Evolutionary conservation across 2,797 vertebrate species (phyloP), one percentile per base, ranked within the genome.

Genomic region (Pelochelys cantorii): DNA sequence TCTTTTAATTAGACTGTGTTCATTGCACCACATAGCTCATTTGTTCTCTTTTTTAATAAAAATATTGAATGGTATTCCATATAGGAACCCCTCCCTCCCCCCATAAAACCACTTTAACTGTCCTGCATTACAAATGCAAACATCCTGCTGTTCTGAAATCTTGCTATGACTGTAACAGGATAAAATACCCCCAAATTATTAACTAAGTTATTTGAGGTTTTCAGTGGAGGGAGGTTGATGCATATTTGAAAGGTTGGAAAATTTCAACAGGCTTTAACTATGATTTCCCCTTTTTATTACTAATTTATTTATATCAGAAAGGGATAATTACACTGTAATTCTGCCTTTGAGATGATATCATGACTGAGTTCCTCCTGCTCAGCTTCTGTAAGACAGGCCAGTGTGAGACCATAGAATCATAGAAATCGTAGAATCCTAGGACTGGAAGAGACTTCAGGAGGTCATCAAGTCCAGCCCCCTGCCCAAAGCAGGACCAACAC

Each of bases 1-100:
- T 54, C 25, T 95, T 97, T 97, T 95, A 95, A 93, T 96, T 84
- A 90, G 90, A 71, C 56, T 60, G 60, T 86, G 37, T 55, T 93
- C 34, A 57, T 79, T 89, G 20, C 29, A 59, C 11, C 3, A 10
- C 79, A 60, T 48, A 85, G 80, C 23, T 93, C 60, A 74, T 85
- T 90, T 11, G 4, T 54, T 83, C 82, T 31, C 85, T 94, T 84
- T 86, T 79, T 95, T 83, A 86, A 77, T 83, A 81, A 68, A 93
- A 15, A n/a, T 27, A 37, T 52, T 80, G 42, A 80, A 31, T 2
- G 1, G 17, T 48, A 71, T 90, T 81, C 34, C 86, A 74, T 57
- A 31, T 48, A 48, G 42, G 42, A 48, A 42, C 4, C 42, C 42
- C 8, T 8, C 8, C 42, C 42, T 8, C 42, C 42, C 42, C 42